Evolutionary conservation across 2,113 vertebrate species (phyloP).

Genomic region (Pogonocichla stellata): DNA sequence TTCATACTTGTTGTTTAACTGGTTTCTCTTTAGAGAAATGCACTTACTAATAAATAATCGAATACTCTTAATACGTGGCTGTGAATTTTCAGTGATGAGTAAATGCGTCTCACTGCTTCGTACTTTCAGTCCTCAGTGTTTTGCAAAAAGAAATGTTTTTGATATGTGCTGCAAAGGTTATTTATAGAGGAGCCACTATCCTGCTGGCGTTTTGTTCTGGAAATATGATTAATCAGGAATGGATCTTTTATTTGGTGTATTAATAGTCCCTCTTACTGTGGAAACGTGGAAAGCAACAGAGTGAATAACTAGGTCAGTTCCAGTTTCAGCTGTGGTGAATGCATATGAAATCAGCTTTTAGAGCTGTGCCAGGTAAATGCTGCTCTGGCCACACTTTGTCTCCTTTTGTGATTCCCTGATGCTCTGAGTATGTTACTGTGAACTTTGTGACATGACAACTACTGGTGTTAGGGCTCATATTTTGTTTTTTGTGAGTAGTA

Average conservation of each 20-base stretch:
- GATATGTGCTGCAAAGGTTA: not conserved
- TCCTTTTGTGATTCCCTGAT: not conserved
- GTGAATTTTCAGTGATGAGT: not conserved
- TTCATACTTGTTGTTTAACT: not conserved
- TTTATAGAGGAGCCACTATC: not conserved
- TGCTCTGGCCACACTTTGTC: not conserved
- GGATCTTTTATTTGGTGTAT: not conserved
- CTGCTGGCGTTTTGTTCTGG: not conserved
- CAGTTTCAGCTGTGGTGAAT: not conserved
- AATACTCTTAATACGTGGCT: not conserved
- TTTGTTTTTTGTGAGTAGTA: not conserved
- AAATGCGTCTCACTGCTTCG: not conserved
- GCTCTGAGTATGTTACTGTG: not conserved
- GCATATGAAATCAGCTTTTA: not conserved
- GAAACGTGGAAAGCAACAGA: not conserved
- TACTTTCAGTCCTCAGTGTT: not conserved
- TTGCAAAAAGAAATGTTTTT: not conserved
- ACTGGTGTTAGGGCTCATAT: rapidly evolving
- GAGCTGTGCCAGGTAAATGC: not conserved
- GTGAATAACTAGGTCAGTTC: not conserved
- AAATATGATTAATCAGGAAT: not conserved
- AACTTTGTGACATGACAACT: not conserved
- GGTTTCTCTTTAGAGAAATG: not conserved
- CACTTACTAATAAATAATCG: not conserved
- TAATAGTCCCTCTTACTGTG: not conserved